Base-by-base conservation (phyloP, 2,113 vertebrate genomes). In the Symphodus melops region DNA sequence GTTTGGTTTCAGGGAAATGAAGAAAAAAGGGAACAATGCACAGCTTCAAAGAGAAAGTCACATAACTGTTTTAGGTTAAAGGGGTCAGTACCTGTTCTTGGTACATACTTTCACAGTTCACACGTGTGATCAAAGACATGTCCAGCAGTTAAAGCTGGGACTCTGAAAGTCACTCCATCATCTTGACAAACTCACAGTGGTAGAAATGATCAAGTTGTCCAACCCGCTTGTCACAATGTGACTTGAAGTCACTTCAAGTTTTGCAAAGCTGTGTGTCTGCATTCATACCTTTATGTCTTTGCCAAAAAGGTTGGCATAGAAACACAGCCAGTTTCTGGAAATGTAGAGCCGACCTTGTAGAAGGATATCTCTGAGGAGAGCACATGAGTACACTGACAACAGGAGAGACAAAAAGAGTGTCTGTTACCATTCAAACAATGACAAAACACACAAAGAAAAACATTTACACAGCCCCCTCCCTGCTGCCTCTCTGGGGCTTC, bases 271-370 rank as follows among this genome's bases (percentile, higher is more conserved):
- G 61, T 48, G 69, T 17, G 62, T 67, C 81, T 67, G 65, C 61
- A 23, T 1, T 44, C 66, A 74, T 91, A 99, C 97, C 97, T 99
- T 99, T 86, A 98, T 95, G 89, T 99, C 97, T 85, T 97, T 98
- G 88, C 97, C 97, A 0, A 99, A 99, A 88, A 99, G 95, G 93
- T 96, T 97, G 81, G 97, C 96, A 0, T 98, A 96, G 93, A 99
- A 99, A 92, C 97, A 99, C 84, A 99, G 93, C 97, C 97, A 99
- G 92, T 97, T 97, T 82, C 95, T 94, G 71, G 97, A 99, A 86
- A 99, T 99, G 91, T 98, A 99, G 79, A 99, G 97, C 9, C 97
- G 95, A 13, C 97, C 97, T 82, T 99, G 97, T 41, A 98, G 95
- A 13, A 99, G 95, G 65, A 99, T 96, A 39, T 98, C 97, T 89